These are phyloP conservation scores for Eugnorisma glareosa DNA, from an alignment of 2,888 invertebrate species.

Conservation along the genomic window DNA sequence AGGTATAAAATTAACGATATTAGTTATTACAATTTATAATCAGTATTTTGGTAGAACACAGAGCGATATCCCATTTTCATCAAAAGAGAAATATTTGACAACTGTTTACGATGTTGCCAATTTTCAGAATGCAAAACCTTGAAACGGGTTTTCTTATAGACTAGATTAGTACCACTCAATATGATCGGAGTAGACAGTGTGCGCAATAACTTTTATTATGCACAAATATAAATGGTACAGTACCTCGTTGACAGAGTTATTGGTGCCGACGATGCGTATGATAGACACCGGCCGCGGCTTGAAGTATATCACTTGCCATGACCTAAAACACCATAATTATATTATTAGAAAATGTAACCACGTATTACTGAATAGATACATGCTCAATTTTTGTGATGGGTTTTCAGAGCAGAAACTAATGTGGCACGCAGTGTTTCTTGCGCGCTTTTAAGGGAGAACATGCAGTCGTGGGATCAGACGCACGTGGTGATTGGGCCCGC, in stretches of 20 bases:
- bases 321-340: conserved; percentile 89
- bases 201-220: neutral
- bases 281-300: conserved; percentile 96
- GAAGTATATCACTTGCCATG: conserved; percentile 98
- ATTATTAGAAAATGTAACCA: neutral
- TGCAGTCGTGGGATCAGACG: neutral
- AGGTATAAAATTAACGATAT: no score
- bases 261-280: conserved; percentile 98
- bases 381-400: neutral
- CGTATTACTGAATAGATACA: neutral
- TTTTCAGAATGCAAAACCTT: neutral
- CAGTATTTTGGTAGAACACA: neutral
- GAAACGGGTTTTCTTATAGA: neutral
- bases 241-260: conserved; percentile 99
- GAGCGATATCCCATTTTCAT: neutral
- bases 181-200: neutral
- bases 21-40: no score
- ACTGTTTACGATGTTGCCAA: neutral
- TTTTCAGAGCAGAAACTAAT: neutral
- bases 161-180: neutral
- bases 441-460: neutral
- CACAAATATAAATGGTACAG: neutral
- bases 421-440: neutral
- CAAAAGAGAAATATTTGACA: neutral
- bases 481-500: neutral